Base-by-base conservation (phyloP, 2,888 invertebrate species). In the Phaedon cochleariae region DNA sequence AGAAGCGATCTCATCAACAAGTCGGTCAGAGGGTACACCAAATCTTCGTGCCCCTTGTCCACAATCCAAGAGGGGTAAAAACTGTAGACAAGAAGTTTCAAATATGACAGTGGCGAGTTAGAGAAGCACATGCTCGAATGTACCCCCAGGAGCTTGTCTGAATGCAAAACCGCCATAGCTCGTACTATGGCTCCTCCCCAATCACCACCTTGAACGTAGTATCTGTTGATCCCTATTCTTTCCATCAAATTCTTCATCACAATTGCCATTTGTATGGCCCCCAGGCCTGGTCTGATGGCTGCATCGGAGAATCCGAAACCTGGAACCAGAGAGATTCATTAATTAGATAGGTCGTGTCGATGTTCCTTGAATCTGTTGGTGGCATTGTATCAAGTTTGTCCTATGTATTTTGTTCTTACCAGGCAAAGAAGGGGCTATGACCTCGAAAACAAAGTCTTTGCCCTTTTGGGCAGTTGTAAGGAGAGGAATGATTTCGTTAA, bases 151-250 rank as follows among this genome's bases (percentile, higher is more conserved):
- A 89, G 83, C 51, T 87, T 87, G 7, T 86, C 83, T 0, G 91
- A 91, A 77, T 86, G 92, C 5, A 90, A 75, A 0, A 86, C 85
- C 0, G 91, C 87, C 80, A 96, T 85, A n/a, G 85, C 77, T 0
- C 86, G 81, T 0, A 87, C 88, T 46, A 94, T 87, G 0, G 86
- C 9, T 0, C 90, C 84, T 0, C 96, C 96, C 93, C 93, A 94
- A 79, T 96, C 95, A 0, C 95, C 94, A 0, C 92, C 93, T 82
- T 93, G 93, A 0, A 89, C 80, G 81, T 90, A 92, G 81, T 86
- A 94, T 77, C 87, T 85, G 48, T 89, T 80, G 79, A 87, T 87
- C 0, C 90, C 90, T 0, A 95, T 83, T 9, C 90, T 83, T 21
- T 86, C 80, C 93, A 93, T 93, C 55, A 95, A 83, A 75, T 90